phyloP scores from a whole-genome alignment of 2,888 invertebrate genomes.

The Axea sp. region DNA sequence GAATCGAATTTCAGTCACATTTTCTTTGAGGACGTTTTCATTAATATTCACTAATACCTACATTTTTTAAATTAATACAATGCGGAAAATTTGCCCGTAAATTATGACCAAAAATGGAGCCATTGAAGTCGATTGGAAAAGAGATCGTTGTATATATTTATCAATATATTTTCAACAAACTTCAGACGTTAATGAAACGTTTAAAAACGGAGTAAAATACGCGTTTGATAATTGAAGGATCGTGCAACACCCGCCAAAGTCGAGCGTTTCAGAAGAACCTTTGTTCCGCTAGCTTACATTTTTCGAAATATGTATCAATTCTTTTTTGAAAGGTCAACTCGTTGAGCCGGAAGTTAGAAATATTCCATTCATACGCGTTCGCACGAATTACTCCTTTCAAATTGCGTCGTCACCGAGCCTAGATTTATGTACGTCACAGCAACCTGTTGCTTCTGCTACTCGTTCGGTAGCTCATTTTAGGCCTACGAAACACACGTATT shows the following conservation, averaged over 20 bases:
- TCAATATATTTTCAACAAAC: no score
- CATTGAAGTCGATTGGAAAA: no score
- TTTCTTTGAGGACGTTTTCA: conserved; percentile 38
- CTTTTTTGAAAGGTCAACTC: conserved; percentile 34
- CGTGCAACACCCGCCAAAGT: no score
- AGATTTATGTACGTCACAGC: conserved; percentile 69
- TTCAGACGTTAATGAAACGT: no score
- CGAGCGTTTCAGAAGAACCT: no score
- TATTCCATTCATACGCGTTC: conserved; percentile 65
- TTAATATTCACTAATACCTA: conserved; percentile 52
- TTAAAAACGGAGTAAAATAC: no score
- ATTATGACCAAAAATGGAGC: no score
- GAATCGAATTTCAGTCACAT: conserved; percentile 50
- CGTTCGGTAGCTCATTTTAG: conserved; percentile 49
- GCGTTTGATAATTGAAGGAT: no score
- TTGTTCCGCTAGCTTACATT: background rate
- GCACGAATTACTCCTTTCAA: conserved; percentile 53
- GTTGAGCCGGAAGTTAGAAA: conserved; percentile 65
- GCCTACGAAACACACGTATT: conserved; percentile 42
- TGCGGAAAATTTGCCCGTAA: conserved; percentile 3
- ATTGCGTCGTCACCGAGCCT: conserved; percentile 48
- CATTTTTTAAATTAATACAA: conserved; percentile 28
- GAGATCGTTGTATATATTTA: no score
- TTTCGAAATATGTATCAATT: conserved; percentile 16
- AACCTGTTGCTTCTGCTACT: conserved; percentile 72